phyloP scores from a whole-genome alignment of 2,888 invertebrate species.

The Blastobasis lacticolella region DNA sequence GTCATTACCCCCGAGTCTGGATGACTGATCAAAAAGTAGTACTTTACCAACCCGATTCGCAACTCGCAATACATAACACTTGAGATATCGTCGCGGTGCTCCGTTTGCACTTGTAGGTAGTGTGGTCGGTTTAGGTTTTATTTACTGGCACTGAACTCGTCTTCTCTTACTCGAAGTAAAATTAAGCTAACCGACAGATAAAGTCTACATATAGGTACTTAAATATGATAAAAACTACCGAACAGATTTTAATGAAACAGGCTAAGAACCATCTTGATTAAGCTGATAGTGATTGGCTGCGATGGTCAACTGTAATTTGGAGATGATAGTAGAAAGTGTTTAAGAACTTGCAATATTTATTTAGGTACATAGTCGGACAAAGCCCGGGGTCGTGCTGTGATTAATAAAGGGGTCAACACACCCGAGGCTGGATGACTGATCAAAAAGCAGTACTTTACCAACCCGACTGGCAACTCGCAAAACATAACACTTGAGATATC shows the following conservation, averaged over 20 bases:
- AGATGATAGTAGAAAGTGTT: too few species aligned
- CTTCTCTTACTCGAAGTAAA: too few species aligned
- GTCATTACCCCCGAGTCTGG: slow-evolving; percentile 55
- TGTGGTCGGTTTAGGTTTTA: too few species aligned
- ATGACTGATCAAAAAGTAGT: slow-evolving; percentile 54
- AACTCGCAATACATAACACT: slow-evolving; percentile 49
- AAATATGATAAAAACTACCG: too few species aligned
- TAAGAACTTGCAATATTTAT: slow-evolving; percentile 2
- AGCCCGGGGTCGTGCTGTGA: slow-evolving; percentile 32
- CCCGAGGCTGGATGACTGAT: slow-evolving; percentile 49
- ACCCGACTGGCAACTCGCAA: slow-evolving; percentile 34
- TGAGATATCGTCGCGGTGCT: slow-evolving; percentile 44
- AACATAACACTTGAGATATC: slow-evolving; percentile 61
- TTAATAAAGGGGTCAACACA: slow-evolving; percentile 57
- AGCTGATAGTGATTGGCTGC: too few species aligned
- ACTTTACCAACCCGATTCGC: slow-evolving; percentile 39
- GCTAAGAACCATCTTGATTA: too few species aligned
- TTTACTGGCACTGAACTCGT: too few species aligned
- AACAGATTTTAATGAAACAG: too few species aligned
- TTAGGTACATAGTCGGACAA: slow-evolving; percentile 19
- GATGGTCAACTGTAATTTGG: too few species aligned
- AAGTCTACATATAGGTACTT: too few species aligned
- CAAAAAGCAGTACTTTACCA: slow-evolving; percentile 51
- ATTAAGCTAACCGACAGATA: too few species aligned
- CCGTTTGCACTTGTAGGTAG: slow-evolving; percentile 18